Percentiles rank a stretch among this genome's conserved stretches.
Conservation (phyloP, 1,140 invertebrate species). For the Caenorhabditis remanei region DNA sequence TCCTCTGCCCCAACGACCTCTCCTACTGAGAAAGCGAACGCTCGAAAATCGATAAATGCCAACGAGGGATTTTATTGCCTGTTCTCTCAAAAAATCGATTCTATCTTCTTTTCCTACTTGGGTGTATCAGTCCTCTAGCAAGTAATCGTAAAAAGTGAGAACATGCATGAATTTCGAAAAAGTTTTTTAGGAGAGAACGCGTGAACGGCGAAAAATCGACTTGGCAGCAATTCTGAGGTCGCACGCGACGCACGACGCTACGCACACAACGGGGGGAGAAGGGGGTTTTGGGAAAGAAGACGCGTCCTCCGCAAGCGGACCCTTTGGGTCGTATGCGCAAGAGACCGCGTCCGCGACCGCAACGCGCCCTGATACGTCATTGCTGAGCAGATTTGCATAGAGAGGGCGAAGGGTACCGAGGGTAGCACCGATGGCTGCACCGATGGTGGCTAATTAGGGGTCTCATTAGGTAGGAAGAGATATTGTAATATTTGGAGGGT, state of each 20-base stretch:
- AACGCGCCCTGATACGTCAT: not conserved
- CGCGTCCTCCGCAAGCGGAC: not conserved
- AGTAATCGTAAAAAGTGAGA: too few relatives aligned
- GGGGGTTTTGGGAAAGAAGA: not conserved
- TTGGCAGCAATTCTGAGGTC: not conserved
- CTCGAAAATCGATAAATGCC: constrained; percentile 40
- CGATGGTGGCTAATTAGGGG: too few relatives aligned
- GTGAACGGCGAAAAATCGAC: not conserved
- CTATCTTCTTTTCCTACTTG: too few relatives aligned
- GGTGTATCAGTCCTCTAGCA: too few relatives aligned
- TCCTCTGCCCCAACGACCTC: not conserved
- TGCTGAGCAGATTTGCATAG: not conserved
- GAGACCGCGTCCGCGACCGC: constrained; percentile 13
- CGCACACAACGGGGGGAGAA: not conserved
- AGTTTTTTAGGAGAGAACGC: not conserved
- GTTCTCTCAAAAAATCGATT: not conserved
- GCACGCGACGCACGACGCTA: constrained; percentile 25
- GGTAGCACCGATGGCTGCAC: not conserved
- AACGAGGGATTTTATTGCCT: constrained; percentile 4
- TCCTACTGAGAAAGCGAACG: not conserved
- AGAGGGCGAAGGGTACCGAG: not conserved
- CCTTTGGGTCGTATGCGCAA: not conserved
- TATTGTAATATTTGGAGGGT: too few relatives aligned
- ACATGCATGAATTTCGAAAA: not conserved
- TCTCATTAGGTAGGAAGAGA: too few relatives aligned